Conservation (phyloP, 1,140 invertebrate genomes). For the Brachionus rotundiformis region DNA sequence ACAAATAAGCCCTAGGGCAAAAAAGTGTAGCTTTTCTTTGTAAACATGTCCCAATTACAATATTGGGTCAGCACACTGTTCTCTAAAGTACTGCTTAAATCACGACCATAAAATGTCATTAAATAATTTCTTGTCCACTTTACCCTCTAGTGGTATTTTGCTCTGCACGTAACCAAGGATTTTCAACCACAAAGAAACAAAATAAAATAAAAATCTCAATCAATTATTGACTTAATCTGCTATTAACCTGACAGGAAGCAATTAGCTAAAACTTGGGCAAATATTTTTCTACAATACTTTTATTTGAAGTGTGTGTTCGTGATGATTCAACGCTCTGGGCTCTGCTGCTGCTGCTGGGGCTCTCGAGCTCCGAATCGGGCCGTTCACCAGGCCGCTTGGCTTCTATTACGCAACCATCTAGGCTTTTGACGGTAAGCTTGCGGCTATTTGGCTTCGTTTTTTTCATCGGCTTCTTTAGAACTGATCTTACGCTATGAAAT, state of each 20-base stretch:
- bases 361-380: no score
- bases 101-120: conserved; percentile 3
- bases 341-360: background rate
- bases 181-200: background rate
- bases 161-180: background rate
- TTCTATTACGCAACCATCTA: background rate
- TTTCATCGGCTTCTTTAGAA: conserved; percentile 31
- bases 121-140: background rate
- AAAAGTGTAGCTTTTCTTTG: background rate
- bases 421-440: background rate
- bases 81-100: background rate
- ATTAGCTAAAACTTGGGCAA: background rate
- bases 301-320: background rate
- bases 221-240: background rate
- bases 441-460: background rate
- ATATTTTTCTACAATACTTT: background rate
- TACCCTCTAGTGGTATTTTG: background rate
- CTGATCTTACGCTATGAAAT: background rate
- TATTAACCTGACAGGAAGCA: background rate
- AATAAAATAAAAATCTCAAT: background rate
- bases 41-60: conserved; percentile 13
- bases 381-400: background rate
- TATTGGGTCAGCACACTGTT: conserved; percentile 4
- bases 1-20: background rate
- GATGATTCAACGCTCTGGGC: conserved; percentile 40